phyloP scores from a whole-genome alignment of 2,888 invertebrate genomes.

The Ophioninae sp. region DNA sequence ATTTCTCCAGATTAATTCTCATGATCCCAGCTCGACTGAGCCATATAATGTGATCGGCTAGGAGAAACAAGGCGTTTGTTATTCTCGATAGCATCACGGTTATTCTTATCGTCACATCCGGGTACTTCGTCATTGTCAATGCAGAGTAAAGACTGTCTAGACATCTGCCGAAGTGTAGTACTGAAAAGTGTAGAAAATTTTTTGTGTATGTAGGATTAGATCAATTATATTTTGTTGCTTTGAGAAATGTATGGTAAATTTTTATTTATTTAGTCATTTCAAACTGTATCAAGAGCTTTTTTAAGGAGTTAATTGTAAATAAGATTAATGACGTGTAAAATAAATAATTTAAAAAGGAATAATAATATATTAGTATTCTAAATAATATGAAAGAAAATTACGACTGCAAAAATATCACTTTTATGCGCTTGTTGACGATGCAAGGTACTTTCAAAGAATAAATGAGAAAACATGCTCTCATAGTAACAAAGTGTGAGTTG shows the following conservation, averaged over 20 bases:
- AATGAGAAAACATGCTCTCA: too few species aligned
- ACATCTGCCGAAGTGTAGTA: constrained; percentile 92
- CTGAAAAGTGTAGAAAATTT: constrained; percentile 81
- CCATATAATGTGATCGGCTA: constrained; percentile 95
- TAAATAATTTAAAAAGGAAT: background rate
- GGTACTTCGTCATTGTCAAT: constrained; percentile 87
- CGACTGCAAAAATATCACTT: too few species aligned
- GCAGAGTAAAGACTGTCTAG: constrained; percentile 90
- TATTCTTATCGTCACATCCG: constrained; percentile 86
- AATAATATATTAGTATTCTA: too few species aligned
- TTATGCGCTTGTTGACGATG: too few species aligned
- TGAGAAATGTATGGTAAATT: background rate
- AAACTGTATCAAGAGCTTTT: background rate
- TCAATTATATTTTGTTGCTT: too few species aligned
- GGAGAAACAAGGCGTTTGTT: constrained; percentile 89
- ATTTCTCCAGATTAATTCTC: constrained; percentile 87
- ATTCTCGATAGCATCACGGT: constrained; percentile 91
- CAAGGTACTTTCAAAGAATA: too few species aligned
- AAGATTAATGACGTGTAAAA: background rate
- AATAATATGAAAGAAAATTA: too few species aligned
- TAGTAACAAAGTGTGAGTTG: background rate
- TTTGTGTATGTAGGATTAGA: too few species aligned
- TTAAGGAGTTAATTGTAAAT: background rate
- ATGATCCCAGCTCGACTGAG: constrained; percentile 88
- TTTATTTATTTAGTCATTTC: background rate